Percentiles rank a stretch among this genome's conserved stretches.
Evolutionary conservation across 2,797 vertebrate species (phyloP).

Genomic region (Siniperca obscura): DNA sequence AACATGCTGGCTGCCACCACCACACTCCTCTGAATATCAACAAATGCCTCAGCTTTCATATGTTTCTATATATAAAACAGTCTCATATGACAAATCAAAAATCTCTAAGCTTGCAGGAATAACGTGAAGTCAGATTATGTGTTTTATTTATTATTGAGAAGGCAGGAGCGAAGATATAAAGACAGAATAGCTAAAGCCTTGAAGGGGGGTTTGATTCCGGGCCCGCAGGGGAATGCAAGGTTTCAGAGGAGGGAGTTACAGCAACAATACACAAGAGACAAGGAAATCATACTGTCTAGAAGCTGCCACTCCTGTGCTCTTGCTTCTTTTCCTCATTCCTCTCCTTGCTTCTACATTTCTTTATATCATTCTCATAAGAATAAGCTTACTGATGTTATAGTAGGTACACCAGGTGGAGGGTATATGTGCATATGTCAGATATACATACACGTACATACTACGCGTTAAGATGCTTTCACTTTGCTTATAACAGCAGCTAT

Average conservation of each 20-base stretch:
- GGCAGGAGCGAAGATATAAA: neutral
- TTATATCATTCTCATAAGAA: neutral
- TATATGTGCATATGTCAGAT: neutral
- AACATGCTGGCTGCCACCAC: neutral
- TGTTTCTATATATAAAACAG: constrained; percentile 1
- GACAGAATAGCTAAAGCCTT: neutral
- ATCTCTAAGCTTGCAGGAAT: neutral
- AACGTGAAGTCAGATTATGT: neutral
- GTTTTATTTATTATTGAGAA: constrained; percentile 18
- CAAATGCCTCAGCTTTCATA: neutral
- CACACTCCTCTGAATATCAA: neutral
- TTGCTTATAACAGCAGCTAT: neutral
- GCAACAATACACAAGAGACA: constrained; percentile 7
- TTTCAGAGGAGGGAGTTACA: constrained; percentile 9
- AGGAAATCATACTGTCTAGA: neutral
- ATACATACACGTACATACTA: neutral
- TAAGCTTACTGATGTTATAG: neutral
- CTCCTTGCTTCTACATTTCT: neutral
- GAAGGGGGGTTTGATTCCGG: constrained; percentile 5
- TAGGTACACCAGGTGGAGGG: neutral
- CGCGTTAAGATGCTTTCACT: neutral
- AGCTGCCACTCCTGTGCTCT: neutral
- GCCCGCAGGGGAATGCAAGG: constrained; percentile 11
- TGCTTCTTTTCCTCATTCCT: neutral
- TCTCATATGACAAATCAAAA: neutral